These are phyloP conservation scores for Taeniopygia guttata DNA, from an alignment of 2,797 vertebrate species.

Conservation along the genomic window DNA sequence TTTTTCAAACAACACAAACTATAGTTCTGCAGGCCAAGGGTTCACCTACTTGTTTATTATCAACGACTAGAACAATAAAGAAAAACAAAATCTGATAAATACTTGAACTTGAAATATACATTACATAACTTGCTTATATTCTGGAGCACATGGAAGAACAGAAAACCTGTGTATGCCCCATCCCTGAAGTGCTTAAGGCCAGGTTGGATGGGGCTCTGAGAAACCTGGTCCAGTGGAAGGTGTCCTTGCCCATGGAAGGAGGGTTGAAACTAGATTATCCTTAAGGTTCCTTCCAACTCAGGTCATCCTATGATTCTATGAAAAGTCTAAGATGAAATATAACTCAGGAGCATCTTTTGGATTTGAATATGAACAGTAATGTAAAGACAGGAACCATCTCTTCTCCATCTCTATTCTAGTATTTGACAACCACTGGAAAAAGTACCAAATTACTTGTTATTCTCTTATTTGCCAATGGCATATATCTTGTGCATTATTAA, in stretches of 20 bases:
- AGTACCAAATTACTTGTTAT: neutral
- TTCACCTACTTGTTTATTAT: neutral
- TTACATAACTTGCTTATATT: neutral
- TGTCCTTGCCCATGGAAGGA: neutral
- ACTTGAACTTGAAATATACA: neutral
- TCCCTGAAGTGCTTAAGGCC: neutral
- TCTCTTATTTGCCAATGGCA: neutral
- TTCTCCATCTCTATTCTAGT: neutral
- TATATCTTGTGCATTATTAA: neutral
- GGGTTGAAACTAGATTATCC: neutral
- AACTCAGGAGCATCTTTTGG: neutral
- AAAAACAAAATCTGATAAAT: neutral
- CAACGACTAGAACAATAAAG: neutral
- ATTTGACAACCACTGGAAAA: neutral
- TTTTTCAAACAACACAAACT: neutral
- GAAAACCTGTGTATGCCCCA: neutral
- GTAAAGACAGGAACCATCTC: neutral
- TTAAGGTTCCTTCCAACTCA: neutral
- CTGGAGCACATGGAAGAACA: neutral
- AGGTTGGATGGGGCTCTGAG: neutral
- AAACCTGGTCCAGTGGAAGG: neutral
- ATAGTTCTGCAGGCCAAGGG: neutral
- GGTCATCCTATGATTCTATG: neutral
- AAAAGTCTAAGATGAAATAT: neutral
- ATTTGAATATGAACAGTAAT: neutral